These are phyloP conservation scores for Shargacucullia verbasci DNA, from an alignment of 2,888 invertebrate genomes.

Conservation along the genomic window DNA sequence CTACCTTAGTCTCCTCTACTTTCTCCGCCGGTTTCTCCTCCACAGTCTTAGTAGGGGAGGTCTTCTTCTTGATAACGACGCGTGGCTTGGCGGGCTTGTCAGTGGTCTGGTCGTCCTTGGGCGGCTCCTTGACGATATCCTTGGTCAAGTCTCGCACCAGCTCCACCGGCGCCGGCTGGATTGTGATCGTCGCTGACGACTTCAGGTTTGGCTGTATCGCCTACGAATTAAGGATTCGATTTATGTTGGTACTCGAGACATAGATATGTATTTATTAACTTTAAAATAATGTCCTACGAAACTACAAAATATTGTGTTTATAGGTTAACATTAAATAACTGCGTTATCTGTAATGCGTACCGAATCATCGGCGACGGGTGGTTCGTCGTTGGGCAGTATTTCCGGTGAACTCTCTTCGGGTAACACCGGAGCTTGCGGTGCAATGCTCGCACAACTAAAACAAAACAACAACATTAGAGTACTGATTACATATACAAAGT, in stretches of 20 bases:
- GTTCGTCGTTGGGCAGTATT: conserved; percentile 64
- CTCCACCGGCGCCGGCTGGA: conserved; percentile 67
- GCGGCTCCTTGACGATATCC: conserved; percentile 68
- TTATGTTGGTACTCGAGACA: too few relatives aligned
- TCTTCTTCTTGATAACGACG: conserved; percentile 69
- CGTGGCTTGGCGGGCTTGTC: conserved; percentile 69
- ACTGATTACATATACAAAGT: too few relatives aligned
- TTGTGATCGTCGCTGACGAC: conserved; percentile 84
- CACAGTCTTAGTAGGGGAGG: conserved; percentile 66
- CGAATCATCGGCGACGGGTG: conserved; percentile 47
- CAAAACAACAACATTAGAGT: background rate
- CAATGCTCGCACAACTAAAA: conserved; percentile 75
- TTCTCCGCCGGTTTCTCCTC: conserved; percentile 74
- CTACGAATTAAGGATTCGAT: conserved; percentile 32
- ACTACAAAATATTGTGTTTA: too few relatives aligned
- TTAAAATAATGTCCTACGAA: too few relatives aligned
- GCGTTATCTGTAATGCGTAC: too few relatives aligned
- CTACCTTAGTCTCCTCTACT: conserved; percentile 75
- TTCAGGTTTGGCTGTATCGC: conserved; percentile 72
- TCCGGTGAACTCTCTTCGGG: conserved; percentile 73
- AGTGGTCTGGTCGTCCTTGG: conserved; percentile 70
- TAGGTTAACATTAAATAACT: too few relatives aligned
- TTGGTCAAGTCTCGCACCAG: conserved; percentile 71
- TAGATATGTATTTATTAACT: too few relatives aligned
- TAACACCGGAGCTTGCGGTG: conserved; percentile 66